These are phyloP conservation scores for Phalloptychus januarius DNA, from an alignment of 2,797 vertebrate genomes.

Conservation along the genomic window DNA sequence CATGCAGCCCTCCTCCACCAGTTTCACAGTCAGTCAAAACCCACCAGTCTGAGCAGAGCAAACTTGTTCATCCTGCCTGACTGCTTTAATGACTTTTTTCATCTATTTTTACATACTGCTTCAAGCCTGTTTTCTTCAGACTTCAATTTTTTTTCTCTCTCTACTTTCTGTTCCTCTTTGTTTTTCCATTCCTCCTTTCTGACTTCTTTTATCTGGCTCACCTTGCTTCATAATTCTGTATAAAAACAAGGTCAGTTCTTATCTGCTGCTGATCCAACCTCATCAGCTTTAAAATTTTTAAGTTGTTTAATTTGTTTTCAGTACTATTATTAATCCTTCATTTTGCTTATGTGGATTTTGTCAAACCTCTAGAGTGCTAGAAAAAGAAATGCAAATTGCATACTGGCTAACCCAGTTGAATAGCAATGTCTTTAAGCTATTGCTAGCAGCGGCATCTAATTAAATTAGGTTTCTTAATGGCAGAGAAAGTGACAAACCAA, in stretches of 20 bases:
- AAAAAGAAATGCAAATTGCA: neutral
- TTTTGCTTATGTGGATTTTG: neutral
- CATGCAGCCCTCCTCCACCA: neutral
- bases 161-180: neutral
- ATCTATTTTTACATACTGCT: slow-evolving; percentile 11
- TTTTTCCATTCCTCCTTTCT: neutral
- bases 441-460: neutral
- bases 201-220: slow-evolving; percentile 10
- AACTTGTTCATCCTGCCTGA: neutral
- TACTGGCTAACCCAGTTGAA: neutral
- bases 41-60: slow-evolving; percentile 11
- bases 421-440: neutral
- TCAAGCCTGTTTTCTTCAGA: neutral
- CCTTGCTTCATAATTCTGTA: neutral
- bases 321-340: neutral
- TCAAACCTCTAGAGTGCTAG: neutral
- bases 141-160: slow-evolving; percentile 4
- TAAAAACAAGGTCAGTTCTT: neutral
- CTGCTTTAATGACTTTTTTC: slow-evolving; percentile 6
- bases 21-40: neutral
- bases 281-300: neutral
- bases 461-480: neutral
- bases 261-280: neutral
- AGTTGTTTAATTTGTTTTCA: neutral
- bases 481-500: neutral